These are phyloP conservation scores for Paracentrotus lividus DNA, from an alignment of 53 echinoderm and acorn worm genomes.

Conservation along the genomic window DNA sequence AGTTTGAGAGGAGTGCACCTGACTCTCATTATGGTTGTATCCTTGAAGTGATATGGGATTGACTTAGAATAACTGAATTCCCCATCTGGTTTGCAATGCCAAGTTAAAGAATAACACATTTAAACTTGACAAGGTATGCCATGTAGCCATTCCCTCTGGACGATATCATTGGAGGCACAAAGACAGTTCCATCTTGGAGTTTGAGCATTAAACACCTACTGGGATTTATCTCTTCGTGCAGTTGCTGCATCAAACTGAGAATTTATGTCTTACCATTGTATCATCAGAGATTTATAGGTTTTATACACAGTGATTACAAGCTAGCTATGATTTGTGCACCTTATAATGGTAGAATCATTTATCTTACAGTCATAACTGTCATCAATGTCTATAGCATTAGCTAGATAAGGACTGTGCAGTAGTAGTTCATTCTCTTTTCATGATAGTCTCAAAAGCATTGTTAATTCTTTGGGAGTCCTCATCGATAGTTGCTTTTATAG, in stretches of 20 bases:
- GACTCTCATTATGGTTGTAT: conserved; percentile 13
- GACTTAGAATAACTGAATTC: conserved; percentile 31
- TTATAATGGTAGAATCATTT: neutral
- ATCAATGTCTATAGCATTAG: neutral
- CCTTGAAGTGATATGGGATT: neutral
- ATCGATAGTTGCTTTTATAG: too few species aligned
- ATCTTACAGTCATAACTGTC: conserved; percentile 20
- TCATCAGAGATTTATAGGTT: neutral
- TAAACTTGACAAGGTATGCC: conserved; percentile 54
- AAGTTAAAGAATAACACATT: conserved; percentile 57
- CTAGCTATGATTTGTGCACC: neutral
- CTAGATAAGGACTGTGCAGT: neutral
- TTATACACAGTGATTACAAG: conserved; percentile 22
- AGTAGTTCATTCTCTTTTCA: too few species aligned
- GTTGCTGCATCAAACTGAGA: neutral
- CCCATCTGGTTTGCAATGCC: conserved; percentile 19
- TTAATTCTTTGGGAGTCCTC: too few species aligned
- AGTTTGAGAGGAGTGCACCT: neutral
- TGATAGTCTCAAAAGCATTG: too few species aligned
- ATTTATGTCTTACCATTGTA: neutral
- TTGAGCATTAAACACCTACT: neutral
- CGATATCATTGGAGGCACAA: too few species aligned
- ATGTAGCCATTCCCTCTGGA: neutral
- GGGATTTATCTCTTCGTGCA: neutral
- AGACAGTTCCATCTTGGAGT: conserved; percentile 7